Conservation (phyloP, 2,113 vertebrate genomes). For the Urocolius indicus region DNA sequence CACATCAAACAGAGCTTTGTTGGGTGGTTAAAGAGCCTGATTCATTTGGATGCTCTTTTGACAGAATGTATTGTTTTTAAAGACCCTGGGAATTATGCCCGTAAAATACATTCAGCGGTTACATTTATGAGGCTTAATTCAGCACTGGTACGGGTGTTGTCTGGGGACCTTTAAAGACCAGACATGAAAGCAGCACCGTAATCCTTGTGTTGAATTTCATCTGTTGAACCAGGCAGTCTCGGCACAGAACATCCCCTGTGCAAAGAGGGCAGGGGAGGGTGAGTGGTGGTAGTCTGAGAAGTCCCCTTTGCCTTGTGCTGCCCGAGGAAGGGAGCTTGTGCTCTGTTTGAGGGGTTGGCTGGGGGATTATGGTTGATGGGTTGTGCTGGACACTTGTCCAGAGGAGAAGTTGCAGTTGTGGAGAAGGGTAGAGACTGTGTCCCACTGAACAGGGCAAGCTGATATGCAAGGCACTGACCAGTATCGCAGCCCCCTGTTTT, state of each 20-base stretch:
- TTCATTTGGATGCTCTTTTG: slow-evolving; percentile 32
- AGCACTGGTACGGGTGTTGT: not conserved
- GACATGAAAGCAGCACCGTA: not conserved
- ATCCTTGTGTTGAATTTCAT: not conserved
- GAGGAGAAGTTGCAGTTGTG: not conserved
- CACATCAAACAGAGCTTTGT: slow-evolving; percentile 46
- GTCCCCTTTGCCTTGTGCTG: not conserved
- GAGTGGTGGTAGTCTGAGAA: not conserved
- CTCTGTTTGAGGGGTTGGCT: not conserved
- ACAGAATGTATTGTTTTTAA: slow-evolving; percentile 55
- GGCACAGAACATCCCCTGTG: rapidly evolving
- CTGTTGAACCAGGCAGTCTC: not conserved
- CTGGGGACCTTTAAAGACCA: slow-evolving; percentile 32
- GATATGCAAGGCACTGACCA: not conserved
- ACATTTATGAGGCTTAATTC: slow-evolving; percentile 21
- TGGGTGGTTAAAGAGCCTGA: not conserved
- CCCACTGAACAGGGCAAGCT: not conserved
- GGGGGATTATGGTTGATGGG: not conserved
- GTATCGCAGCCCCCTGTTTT: not conserved
- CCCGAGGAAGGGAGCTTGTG: not conserved
- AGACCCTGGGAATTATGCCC: slow-evolving; percentile 48
- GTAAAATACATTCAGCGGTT: not conserved
- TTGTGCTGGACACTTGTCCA: not conserved
- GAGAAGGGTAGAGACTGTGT: not conserved
- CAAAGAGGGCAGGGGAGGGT: not conserved